phyloP scores from a whole-genome alignment of 2,888 invertebrate species.

The Cephalotes varians region DNA sequence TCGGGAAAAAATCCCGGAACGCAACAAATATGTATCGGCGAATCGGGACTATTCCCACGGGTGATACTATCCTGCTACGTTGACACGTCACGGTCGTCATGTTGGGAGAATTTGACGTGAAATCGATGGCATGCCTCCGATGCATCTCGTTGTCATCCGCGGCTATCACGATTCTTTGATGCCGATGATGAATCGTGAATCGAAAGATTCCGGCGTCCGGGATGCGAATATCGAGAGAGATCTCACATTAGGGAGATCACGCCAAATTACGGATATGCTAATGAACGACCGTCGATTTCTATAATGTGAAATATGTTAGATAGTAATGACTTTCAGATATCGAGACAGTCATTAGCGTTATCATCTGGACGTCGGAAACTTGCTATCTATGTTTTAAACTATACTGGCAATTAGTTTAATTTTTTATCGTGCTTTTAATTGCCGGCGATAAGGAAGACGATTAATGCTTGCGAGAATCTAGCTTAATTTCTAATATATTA shows the following conservation, averaged over 20 bases:
- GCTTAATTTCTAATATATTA: neutral
- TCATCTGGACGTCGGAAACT: neutral
- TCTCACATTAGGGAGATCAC: neutral
- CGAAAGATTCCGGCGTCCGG: neutral
- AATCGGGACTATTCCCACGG: constrained; percentile 61
- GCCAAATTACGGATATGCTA: constrained; percentile 1
- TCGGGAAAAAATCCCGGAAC: constrained; percentile 66
- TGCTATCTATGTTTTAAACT: neutral
- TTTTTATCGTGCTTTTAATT: neutral
- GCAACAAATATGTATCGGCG: constrained; percentile 71
- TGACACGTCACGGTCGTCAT: constrained; percentile 78
- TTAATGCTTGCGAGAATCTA: neutral
- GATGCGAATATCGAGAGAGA: neutral
- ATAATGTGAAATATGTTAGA: neutral
- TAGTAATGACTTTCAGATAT: neutral
- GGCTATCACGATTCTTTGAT: neutral
- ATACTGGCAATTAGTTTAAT: neutral
- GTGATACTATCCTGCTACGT: constrained; percentile 79
- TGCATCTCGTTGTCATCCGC: neutral
- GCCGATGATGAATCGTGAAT: neutral
- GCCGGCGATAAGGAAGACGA: neutral
- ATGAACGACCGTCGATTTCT: neutral
- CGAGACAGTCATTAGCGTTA: neutral
- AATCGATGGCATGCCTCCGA: constrained; percentile 61
- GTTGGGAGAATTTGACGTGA: constrained; percentile 71